A percentile compares a stretch with the other conserved stretches of the same genome.
phyloP scores from a whole-genome alignment of 2,797 vertebrate genomes.

The Rhyacichthys aspro region DNA sequence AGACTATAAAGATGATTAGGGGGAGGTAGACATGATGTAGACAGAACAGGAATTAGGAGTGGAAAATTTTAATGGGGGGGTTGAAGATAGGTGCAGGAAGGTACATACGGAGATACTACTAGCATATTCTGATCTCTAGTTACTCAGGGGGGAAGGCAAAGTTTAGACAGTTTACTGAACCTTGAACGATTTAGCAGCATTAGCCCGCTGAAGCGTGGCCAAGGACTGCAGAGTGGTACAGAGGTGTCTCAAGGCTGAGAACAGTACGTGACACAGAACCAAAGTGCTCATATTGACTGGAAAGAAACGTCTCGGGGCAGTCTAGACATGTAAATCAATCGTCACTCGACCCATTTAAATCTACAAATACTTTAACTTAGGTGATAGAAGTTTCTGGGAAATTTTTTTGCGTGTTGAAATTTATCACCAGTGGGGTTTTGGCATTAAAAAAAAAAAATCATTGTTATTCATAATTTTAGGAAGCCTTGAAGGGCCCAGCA shows the following conservation, averaged over 20 bases:
- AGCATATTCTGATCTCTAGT: constrained; percentile 32
- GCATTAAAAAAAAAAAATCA: too few relatives aligned
- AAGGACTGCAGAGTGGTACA: constrained; percentile 15
- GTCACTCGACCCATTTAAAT: constrained; percentile 11
- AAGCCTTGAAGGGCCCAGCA: constrained; percentile 22
- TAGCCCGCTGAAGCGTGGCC: constrained; percentile 19
- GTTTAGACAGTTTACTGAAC: constrained; percentile 54
- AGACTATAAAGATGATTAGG: constrained; percentile 13
- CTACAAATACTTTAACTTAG: constrained; percentile 16
- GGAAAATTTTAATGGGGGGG: constrained; percentile 9
- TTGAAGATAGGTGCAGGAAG: constrained; percentile 2
- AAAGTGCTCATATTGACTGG: not conserved
- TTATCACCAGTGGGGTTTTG: not conserved
- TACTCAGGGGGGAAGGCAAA: constrained; percentile 17
- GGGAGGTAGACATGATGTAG: constrained; percentile 13
- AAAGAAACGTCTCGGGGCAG: not conserved
- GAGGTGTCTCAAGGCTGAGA: constrained; percentile 21
- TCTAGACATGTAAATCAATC: constrained; percentile 20
- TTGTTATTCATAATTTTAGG: constrained; percentile 12
- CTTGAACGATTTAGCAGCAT: constrained; percentile 39
- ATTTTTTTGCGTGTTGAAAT: not conserved
- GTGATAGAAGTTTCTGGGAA: not conserved
- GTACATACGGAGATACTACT: not conserved
- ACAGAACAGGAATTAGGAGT: constrained; percentile 12
- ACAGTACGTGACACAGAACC: constrained; percentile 4